Base-by-base conservation (phyloP, 2,113 vertebrate genomes). In the Oreochromis spilurus region DNA sequence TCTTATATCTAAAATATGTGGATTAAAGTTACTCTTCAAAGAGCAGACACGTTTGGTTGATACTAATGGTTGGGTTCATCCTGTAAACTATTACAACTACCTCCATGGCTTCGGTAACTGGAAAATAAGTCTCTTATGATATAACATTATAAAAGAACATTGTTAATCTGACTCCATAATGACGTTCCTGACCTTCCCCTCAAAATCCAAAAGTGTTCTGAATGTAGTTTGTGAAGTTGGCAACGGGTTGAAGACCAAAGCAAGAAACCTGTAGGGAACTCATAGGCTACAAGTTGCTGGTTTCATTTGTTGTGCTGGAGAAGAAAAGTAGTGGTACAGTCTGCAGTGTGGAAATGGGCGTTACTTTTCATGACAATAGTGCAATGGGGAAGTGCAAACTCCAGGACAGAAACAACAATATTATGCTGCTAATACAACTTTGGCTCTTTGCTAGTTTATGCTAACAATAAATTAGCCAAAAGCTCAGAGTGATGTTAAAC, bases 401-500 rank as follows among this genome's bases (percentile, higher is more conserved):
- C 9, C 9, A 36, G 31, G 16, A 62, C 17, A 11, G 58, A 62
- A 62, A 36, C 58, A 19, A 62, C 58, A 62, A 62, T 62, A 62
- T 11, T 19, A 62, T 62, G 58, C 2, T 1, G 16, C 58, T 62
- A 62, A 62, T 31, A 36, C 16, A 62, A 36, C 34, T 62, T 36
- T 7, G 2, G 9, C 31, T 62, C 2, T 62, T 36, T 36, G 58
- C 58, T 62, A n/a, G 0, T 36, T 62, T 62, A 62, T 62, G 31
- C 17, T 62, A 62, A 62, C 31, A 62, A 62, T 62, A 62, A 62
- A 62, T 19, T 34, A 60, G 57, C 9, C 9, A 34, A 62, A 62
- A 0, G 31, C 31, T 34, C 58, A 0, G 58, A 60, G 29, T 36
- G 36, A 36, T 36, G 7, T 62, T 34, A 4, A 36, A 36, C 58